These are phyloP conservation scores for Sardina pilchardus DNA, from an alignment of 2,113 vertebrate species.

Conservation along the genomic window DNA sequence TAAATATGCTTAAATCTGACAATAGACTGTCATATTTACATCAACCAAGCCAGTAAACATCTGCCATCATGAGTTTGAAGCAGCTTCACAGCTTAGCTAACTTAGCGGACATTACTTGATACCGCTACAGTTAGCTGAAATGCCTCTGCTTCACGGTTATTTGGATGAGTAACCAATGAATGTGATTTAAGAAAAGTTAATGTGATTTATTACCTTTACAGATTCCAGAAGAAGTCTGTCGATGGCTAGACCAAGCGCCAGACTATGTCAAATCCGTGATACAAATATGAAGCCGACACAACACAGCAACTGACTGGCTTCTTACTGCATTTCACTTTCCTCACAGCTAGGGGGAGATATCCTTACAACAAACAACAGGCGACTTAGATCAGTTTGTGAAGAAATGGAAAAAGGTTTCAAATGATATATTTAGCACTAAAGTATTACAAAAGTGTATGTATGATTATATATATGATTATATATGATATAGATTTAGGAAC, in stretches of 20 bases:
- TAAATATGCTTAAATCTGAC: neutral
- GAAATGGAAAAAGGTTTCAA: neutral
- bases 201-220: neutral
- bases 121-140: neutral
- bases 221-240: slow-evolving; percentile 16
- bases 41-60: neutral
- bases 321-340: neutral
- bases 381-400: neutral
- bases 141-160: neutral
- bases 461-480: too few species aligned
- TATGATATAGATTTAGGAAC: neutral
- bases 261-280: slow-evolving; percentile 11
- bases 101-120: neutral
- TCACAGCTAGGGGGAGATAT: neutral
- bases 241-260: slow-evolving; percentile 6
- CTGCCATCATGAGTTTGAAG: neutral
- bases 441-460: neutral
- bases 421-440: neutral
- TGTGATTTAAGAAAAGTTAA: neutral
- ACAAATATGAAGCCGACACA: neutral
- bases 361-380: neutral
- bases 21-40: neutral
- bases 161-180: neutral
- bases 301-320: neutral
- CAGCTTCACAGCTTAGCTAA: neutral